Conservation (phyloP, 2,888 invertebrate species). For the Hofmannophila pseudospretella region DNA sequence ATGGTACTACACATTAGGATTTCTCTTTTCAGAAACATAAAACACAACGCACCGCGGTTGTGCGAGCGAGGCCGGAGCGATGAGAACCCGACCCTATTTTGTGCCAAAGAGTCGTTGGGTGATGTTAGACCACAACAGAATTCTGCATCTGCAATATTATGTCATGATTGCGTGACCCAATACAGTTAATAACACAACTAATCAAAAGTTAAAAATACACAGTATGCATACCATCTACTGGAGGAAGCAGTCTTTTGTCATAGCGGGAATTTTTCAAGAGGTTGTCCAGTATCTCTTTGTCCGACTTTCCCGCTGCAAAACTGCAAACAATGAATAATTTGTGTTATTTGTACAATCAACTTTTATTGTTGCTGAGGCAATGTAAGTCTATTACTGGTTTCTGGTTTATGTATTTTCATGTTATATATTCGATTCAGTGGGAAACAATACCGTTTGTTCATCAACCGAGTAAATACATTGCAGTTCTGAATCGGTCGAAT, state of each 20-base stretch:
- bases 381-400: too few relatives aligned
- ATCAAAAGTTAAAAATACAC: background rate
- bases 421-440: background rate
- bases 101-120: conserved; percentile 85
- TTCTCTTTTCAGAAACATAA: conserved; percentile 77
- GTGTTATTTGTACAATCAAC: background rate
- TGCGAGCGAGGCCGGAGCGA: conserved; percentile 76
- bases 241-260: conserved; percentile 94
- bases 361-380: background rate
- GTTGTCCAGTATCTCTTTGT: conserved; percentile 95
- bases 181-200: background rate
- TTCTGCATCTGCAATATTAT: conserved; percentile 89
- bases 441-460: background rate
- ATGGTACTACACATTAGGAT: conserved; percentile 39
- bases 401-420: background rate
- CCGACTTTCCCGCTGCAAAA: conserved; percentile 94
- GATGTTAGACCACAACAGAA: conserved; percentile 92
- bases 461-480: background rate
- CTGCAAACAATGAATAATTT: conserved; percentile 67
- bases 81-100: conserved; percentile 74
- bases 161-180: background rate
- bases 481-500: background rate
- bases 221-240: conserved; percentile 85
- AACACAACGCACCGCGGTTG: conserved; percentile 80
- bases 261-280: conserved; percentile 91